Percentiles rank a stretch among this genome's conserved stretches.
Evolutionary conservation across 2,797 vertebrate genomes (phyloP).

Genomic region (Smutsia gigantea): DNA sequence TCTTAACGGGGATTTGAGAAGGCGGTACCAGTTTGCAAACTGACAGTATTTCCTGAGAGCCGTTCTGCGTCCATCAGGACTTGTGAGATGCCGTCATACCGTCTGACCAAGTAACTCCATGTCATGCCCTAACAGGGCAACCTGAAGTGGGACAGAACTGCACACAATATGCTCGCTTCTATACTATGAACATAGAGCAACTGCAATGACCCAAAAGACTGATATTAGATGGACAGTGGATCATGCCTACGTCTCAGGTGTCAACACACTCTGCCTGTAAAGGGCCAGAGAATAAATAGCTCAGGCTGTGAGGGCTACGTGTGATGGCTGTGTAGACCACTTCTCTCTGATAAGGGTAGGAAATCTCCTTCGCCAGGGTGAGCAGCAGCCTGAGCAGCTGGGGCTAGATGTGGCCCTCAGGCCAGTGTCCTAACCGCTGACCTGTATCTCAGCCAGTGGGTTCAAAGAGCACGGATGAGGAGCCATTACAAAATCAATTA

Average conservation of each 20-base stretch:
- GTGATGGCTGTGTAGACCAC: no score
- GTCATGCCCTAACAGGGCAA: background rate
- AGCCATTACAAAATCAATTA: background rate
- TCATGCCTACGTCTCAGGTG: no score
- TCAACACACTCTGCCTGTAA: background rate
- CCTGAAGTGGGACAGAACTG: background rate
- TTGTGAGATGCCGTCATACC: accelerated
- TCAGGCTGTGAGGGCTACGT: background rate
- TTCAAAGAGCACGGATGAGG: background rate
- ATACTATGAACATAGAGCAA: background rate
- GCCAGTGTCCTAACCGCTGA: background rate
- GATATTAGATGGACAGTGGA: accelerated
- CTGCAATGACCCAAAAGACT: background rate
- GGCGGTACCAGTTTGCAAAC: no score
- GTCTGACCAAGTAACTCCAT: background rate
- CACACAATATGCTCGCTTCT: no score
- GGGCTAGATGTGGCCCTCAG: background rate
- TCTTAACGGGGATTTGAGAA: no score
- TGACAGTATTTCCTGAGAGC: background rate
- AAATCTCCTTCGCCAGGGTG: no score
- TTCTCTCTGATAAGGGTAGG: background rate
- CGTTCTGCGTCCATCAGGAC: background rate
- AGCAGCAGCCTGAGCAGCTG: background rate
- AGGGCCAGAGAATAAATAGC: background rate
- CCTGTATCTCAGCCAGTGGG: background rate